Evolutionary conservation across 2,888 invertebrate species (phyloP), one percentile per base, ranked within the genome.

Genomic region (Epistrophe eligans): DNA sequence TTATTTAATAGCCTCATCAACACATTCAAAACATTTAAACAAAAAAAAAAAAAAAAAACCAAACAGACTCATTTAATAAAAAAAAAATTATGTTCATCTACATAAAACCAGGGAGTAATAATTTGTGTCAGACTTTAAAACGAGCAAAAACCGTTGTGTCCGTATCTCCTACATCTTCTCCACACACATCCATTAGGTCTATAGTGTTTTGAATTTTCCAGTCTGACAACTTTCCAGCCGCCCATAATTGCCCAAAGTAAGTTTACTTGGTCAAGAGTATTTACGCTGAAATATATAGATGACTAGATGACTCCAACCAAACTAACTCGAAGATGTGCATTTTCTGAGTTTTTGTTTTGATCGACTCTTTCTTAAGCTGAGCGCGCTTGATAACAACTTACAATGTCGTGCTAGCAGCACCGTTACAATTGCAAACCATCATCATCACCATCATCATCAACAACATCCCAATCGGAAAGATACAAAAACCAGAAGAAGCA

Each of bases 151-250:
- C 87, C 71, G 87, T 87, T 87, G 79, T 24, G 50, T 71, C 66
- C 50, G 24, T 3, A 45, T 64, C 38, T 64, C 50, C 70, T 52
- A 52, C 50, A 40, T 24, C 52, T 52, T 9, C 67, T 10, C 24
- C 11, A 38, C 13, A 19, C 45, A 28, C 15, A 35, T 1, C 48
- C 24, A 45, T 28, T 19, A 13, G 35, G 40, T 67, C 48, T 45
- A 24, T 3, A 48, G 35, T 13, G 35, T 24, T 55, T 52, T 48
- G 32, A 11, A 17, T 67, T 76, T 83, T 82, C 87, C 87, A 83
- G 87, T 87, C 83, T 72, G 64, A 87, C 87, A 83, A 83, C 87
- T 87, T 87, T 87, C 87, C 87, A 87, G 87, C 58, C 58, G 60
- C 58, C 72, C 64, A 74, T 76, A 58, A 74, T 50, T 15, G 62